A percentile compares a stretch with the other conserved stretches of the same genome.
These are phyloP conservation scores for Heterodera filipjevi DNA, from an alignment of 2,888 invertebrate species.

Conservation along the genomic window DNA sequence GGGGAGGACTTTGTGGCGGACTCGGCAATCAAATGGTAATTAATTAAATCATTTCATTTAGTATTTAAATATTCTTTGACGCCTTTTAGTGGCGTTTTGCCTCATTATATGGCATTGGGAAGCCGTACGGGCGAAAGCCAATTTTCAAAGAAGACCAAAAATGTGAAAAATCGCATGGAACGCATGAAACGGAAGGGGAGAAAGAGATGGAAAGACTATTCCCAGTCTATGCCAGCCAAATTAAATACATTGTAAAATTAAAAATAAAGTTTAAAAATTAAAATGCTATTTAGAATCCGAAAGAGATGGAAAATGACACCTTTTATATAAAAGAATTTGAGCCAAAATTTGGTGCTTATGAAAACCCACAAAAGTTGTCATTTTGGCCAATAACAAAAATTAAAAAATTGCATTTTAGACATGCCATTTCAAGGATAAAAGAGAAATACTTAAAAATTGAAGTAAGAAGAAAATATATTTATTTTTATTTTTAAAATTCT, in stretches of 20 bases:
- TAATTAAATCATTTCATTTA: background rate
- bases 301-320: background rate
- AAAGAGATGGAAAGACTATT: background rate
- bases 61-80: background rate
- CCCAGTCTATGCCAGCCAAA: background rate
- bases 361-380: background rate
- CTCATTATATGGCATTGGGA: background rate
- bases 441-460: background rate
- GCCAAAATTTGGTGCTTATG: background rate
- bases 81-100: background rate
- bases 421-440: background rate
- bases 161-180: background rate
- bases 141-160: conserved; percentile 5
- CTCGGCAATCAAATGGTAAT: background rate
- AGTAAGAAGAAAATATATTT: background rate
- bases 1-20: conserved; percentile 4
- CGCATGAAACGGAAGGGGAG: background rate
- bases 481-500: background rate
- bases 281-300: background rate
- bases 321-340: background rate
- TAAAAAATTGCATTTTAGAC: background rate
- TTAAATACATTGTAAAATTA: background rate
- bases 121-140: background rate
- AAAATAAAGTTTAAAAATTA: background rate
- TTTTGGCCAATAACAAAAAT: background rate